Conservation (phyloP, 1,140 invertebrate genomes). For the Lasioglossum albipes region DNA sequence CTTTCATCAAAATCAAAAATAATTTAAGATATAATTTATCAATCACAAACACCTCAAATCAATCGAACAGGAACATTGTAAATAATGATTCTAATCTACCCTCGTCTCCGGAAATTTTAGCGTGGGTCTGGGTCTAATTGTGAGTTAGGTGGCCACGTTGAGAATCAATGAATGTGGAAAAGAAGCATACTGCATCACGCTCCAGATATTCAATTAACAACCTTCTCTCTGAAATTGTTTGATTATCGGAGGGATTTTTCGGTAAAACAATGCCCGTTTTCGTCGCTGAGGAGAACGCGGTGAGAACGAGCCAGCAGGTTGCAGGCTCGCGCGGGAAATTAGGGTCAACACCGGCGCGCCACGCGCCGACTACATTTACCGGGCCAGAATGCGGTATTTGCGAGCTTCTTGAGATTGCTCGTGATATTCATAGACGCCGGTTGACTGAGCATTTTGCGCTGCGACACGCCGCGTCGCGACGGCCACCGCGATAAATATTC, state of each 20-base stretch:
- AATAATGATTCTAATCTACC: too few species aligned
- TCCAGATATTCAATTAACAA: too few species aligned
- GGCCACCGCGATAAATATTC: neutral
- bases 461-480: neutral
- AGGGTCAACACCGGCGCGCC: constrained; percentile 20
- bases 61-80: too few species aligned
- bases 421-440: constrained; percentile 6
- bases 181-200: too few species aligned
- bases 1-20: too few species aligned
- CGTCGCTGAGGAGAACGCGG: neutral
- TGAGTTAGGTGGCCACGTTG: too few species aligned
- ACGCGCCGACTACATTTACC: constrained; percentile 8
- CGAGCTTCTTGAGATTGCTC: constrained; percentile 19
- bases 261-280: neutral
- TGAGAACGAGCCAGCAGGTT: neutral
- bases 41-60: too few species aligned
- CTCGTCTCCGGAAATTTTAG: too few species aligned
- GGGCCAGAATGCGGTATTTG: constrained; percentile 7
- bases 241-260: neutral
- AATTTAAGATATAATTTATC: too few species aligned
- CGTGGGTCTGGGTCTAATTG: too few species aligned
- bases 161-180: too few species aligned
- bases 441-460: neutral
- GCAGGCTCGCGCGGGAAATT: constrained; percentile 16
- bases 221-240: too few species aligned